A percentile compares a stretch with the other conserved stretches of the same genome.
These are phyloP conservation scores for Paradisaea rubra DNA, from an alignment of 2,113 vertebrate genomes.

Conservation along the genomic window DNA sequence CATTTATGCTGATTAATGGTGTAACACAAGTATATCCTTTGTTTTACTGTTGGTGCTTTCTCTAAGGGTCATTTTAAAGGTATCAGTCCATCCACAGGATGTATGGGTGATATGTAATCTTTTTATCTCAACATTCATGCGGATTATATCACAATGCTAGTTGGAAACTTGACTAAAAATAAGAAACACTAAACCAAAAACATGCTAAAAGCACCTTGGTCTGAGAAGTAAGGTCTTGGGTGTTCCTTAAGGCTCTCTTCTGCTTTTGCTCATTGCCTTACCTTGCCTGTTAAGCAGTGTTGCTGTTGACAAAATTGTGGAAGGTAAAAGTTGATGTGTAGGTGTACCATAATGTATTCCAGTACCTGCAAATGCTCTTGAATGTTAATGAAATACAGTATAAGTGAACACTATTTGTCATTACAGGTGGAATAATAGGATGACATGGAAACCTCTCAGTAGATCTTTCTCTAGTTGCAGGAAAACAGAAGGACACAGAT, in stretches of 20 bases:
- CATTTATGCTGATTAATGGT: neutral
- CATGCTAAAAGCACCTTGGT: neutral
- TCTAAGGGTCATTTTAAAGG: neutral
- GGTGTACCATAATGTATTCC: neutral
- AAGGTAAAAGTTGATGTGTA: neutral
- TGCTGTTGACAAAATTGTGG: neutral
- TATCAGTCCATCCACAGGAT: neutral
- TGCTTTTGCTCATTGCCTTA: neutral
- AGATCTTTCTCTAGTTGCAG: neutral
- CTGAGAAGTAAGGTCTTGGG: neutral
- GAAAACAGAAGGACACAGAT: neutral
- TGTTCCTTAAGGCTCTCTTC: neutral
- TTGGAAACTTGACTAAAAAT: neutral
- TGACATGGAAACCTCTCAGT: neutral
- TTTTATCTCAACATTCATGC: neutral
- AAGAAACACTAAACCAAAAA: neutral
- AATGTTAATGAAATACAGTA: neutral
- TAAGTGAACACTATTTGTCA: neutral
- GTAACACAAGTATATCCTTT: neutral
- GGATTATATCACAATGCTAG: neutral
- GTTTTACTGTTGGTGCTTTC: neutral
- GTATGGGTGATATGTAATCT: rapidly evolving
- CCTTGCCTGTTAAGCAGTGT: neutral
- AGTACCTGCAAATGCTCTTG: neutral
- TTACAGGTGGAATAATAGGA: neutral